Base-by-base conservation (phyloP, 2,113 vertebrate genomes). In the Aegithalos caudatus region DNA sequence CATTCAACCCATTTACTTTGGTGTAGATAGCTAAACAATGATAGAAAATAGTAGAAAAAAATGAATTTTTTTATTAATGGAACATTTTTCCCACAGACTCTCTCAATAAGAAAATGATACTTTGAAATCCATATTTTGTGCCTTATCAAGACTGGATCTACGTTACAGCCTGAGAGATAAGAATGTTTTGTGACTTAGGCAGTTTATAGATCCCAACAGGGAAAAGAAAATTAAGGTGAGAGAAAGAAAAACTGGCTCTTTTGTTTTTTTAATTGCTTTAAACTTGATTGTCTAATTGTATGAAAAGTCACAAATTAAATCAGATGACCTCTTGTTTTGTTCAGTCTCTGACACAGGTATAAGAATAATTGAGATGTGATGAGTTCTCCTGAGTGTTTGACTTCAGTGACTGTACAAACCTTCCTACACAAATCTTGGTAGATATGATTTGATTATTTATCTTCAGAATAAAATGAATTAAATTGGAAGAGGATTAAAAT, bases 61-160 rank as follows among this genome's bases (percentile, higher is more conserved):
- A 23, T 4, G 0, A 12, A 7, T 0, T 6, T 77, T 47, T 69
- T 53, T 53, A 7, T 31, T 45, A 44, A 5, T 45, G 9, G 5
- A 10, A 57, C 1, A 3, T 58, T 73, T 91, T 8, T 53, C 11
- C 14, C 8, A 51, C 20, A 60, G 16, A 7, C 4, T 58, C 1
- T 51, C 4, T 70, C 42, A 58, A 38, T 62, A 20, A 79, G 29
- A 66, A 67, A 71, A 33, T 62, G 66, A 21, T 47, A 7, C 2
- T 47, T 79, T 38, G 11, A 79, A 87, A 79, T 60, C 2, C 6
- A 1, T 47, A 23, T 23, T 62, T 73, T 62, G 14, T 9, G 2
- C 22, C 3, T 16, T 53, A 66, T 42, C 9, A 61, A 25, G 42
- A 42, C 23, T 23, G 5, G 7, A 35, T 78, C 13, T 71, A 2